These are phyloP conservation scores for Microdon myrmicae DNA, from an alignment of 2,888 invertebrate genomes.

Conservation along the genomic window DNA sequence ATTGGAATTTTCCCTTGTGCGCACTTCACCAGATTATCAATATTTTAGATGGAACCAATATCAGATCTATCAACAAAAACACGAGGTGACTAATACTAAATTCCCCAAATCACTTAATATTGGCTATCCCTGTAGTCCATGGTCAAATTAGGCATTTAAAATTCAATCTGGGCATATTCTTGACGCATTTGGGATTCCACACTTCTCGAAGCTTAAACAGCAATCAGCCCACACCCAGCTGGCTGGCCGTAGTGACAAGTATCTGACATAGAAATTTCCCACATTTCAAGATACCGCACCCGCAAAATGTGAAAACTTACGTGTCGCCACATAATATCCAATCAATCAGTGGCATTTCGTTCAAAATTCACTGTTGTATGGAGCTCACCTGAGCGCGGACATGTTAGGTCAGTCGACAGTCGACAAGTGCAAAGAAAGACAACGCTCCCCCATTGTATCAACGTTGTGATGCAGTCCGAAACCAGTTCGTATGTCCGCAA, in stretches of 20 bases:
- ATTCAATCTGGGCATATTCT: neutral
- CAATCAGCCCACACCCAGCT: conserved; percentile 20
- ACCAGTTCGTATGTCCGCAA: conserved; percentile 38
- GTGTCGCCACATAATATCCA: conserved; percentile 52
- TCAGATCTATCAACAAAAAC: too few relatives aligned
- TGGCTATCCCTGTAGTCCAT: too few relatives aligned
- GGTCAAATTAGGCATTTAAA: too few relatives aligned
- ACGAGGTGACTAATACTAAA: too few relatives aligned
- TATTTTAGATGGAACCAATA: too few relatives aligned
- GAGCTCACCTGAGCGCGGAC: conserved; percentile 24
- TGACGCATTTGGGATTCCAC: too few relatives aligned
- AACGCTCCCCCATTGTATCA: too few relatives aligned
- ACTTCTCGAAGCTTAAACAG: conserved; percentile 19
- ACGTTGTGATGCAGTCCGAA: conserved; percentile 40
- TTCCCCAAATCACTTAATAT: too few relatives aligned
- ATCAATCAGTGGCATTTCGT: conserved; percentile 48
- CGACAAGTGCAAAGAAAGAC: conserved; percentile 17
- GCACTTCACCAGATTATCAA: too few relatives aligned
- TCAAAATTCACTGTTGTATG: conserved; percentile 26
- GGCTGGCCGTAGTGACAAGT: conserved; percentile 36
- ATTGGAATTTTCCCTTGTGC: too few relatives aligned
- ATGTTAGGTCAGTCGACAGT: neutral
- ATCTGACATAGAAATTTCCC: conserved; percentile 44
- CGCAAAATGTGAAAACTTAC: conserved; percentile 39
- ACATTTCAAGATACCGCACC: conserved; percentile 39